Percentiles rank a stretch among this genome's conserved stretches.
Evolutionary conservation across 2,797 vertebrate species (phyloP).

Genomic region (Coregonus ussuriensis): DNA sequence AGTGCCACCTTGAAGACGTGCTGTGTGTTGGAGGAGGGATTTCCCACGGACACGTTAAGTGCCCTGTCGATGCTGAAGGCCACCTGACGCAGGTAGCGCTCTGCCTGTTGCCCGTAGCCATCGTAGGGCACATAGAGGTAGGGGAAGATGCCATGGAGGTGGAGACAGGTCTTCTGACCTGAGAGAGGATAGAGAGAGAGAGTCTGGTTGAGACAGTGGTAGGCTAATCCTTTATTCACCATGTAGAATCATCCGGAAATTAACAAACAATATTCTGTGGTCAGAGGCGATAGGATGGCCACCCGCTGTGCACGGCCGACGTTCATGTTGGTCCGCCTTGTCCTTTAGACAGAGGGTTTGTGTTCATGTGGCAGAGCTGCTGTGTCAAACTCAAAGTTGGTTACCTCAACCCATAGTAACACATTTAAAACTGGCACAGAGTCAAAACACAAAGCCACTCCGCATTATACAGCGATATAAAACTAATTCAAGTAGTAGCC

Average conservation of each 20-base stretch:
- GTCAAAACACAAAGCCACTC: not conserved
- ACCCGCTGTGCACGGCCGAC: too few relatives aligned
- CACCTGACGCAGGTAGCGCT: slow-evolving; percentile 89
- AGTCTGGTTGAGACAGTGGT: not conserved
- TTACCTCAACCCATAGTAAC: not conserved
- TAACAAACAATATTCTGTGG: too few relatives aligned
- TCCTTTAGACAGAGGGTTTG: too few relatives aligned
- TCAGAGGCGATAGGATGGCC: too few relatives aligned
- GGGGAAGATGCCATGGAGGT: slow-evolving; percentile 93
- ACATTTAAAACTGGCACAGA: not conserved
- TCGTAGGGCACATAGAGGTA: slow-evolving; percentile 95
- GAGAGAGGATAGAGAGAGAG: slow-evolving; percentile 40
- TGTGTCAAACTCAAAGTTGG: not conserved
- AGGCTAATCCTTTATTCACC: too few relatives aligned
- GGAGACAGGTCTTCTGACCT: slow-evolving; percentile 98
- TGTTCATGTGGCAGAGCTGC: too few relatives aligned
- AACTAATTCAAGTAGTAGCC: not conserved
- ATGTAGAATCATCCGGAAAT: too few relatives aligned
- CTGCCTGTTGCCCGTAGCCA: slow-evolving; percentile 83
- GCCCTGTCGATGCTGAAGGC: slow-evolving; percentile 97
- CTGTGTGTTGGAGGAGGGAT: slow-evolving; percentile 86
- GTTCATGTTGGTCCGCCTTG: too few relatives aligned
- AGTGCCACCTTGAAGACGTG: slow-evolving; percentile 95
- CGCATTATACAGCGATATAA: not conserved
- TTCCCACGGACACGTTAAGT: slow-evolving; percentile 94